Evolutionary conservation across 2,888 invertebrate genomes (phyloP).

Genomic region (Hybos culiciformis): DNA sequence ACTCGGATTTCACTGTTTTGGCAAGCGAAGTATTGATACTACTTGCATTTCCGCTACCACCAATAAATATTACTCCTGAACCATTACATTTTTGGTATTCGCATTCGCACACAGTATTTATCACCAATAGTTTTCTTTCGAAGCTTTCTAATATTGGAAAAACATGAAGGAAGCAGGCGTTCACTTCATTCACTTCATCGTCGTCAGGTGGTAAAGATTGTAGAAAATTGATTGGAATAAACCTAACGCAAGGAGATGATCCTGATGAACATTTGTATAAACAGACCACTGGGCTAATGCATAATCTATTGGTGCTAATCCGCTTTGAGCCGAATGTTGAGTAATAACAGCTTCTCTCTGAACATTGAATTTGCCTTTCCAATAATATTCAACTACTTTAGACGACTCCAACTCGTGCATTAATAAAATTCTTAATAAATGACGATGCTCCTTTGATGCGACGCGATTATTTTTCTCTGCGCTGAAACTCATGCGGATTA

Average conservation of each 20-base stretch:
- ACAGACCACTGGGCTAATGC: constrained; percentile 66
- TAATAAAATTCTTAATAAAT: constrained; percentile 60
- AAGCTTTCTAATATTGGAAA: constrained; percentile 58
- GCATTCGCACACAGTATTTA: constrained; percentile 53
- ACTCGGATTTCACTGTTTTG: constrained; percentile 32
- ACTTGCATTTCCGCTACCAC: constrained; percentile 15
- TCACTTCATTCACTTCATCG: constrained; percentile 56
- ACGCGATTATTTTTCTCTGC: constrained; percentile 76
- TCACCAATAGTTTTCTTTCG: constrained; percentile 60
- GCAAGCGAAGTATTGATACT: no score
- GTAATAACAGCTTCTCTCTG: constrained; percentile 75
- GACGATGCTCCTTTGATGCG: constrained; percentile 71
- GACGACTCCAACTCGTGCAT: constrained; percentile 67
- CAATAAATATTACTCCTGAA: constrained; percentile 57
- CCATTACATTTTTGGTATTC: constrained; percentile 83
- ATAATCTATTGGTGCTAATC: constrained; percentile 55
- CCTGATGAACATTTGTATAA: constrained; percentile 60
- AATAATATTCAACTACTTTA: constrained; percentile 63
- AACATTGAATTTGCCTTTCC: constrained; percentile 73
- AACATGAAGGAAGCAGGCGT: constrained; percentile 63
- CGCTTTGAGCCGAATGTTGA: constrained; percentile 91
- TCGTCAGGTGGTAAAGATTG: constrained; percentile 43
- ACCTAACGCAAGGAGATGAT: constrained; percentile 70
- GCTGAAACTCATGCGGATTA: constrained; percentile 69
- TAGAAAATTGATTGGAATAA: constrained; percentile 58